Evolutionary conservation across 2,888 invertebrate genomes (phyloP).

Genomic region (Leptinotarsa rubiginosa): DNA sequence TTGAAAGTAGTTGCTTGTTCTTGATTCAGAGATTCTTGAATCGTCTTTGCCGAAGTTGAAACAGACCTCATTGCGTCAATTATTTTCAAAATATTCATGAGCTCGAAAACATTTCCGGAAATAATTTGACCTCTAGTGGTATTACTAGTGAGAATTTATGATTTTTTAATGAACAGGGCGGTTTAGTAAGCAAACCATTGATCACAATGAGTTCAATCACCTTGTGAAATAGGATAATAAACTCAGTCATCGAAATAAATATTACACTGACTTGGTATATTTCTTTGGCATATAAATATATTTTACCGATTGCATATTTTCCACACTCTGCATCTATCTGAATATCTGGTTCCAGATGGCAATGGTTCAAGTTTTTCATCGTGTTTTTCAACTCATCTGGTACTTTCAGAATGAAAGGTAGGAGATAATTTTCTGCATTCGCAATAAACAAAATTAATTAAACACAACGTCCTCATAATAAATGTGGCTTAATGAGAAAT

Average conservation of each 20-base stretch:
- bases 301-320: conserved; percentile 10
- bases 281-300: neutral
- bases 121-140: no score
- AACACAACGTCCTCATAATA: conserved; percentile 36
- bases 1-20: no score
- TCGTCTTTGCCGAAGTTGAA: no score
- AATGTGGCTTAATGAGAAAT: conserved; percentile 39
- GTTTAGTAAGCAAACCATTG: neutral
- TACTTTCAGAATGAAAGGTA: conserved; percentile 16
- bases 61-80: no score
- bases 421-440: conserved; percentile 28
- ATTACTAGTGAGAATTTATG: no score
- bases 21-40: no score
- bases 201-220: neutral
- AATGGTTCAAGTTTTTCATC: conserved; percentile 32
- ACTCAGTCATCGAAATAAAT: neutral
- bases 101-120: no score
- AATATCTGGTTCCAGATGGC: conserved; percentile 13
- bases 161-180: no score
- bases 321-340: conserved; percentile 11
- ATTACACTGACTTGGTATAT: neutral
- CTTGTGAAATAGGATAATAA: neutral
- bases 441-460: conserved; percentile 41
- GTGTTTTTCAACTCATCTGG: conserved; percentile 14
- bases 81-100: no score